These are phyloP conservation scores for Aplidium turbinatum DNA, from an alignment of 23 tunicate species.

Conservation along the genomic window DNA sequence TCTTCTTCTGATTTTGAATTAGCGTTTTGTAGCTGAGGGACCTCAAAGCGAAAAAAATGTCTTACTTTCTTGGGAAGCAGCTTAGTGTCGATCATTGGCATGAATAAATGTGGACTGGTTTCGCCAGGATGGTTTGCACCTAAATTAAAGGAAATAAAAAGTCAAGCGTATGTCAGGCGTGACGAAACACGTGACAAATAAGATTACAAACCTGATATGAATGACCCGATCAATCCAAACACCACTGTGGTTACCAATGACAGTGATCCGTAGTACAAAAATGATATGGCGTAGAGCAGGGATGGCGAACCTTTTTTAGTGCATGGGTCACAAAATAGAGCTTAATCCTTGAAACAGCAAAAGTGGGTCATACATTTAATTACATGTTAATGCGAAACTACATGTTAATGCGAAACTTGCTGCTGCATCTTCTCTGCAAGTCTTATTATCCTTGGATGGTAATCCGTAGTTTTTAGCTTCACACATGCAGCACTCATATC, in stretches of 20 bases:
- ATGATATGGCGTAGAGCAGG: constrained; percentile 37
- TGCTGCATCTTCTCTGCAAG: too few relatives aligned
- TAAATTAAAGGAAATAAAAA: not conserved
- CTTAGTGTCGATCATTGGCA: constrained; percentile 51
- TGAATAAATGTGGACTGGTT: constrained; percentile 40
- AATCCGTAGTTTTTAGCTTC: too few relatives aligned
- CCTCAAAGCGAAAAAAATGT: constrained; percentile 60
- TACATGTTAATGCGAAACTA: too few relatives aligned
- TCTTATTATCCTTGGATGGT: too few relatives aligned
- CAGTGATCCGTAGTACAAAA: constrained; percentile 33
- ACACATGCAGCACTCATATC: too few relatives aligned
- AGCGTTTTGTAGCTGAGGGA: constrained; percentile 34
- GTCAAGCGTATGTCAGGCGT: not conserved
- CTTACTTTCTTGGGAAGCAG: constrained; percentile 42
- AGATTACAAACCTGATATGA: constrained; percentile 50
- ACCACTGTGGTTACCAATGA: constrained; percentile 17
- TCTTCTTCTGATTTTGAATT: not conserved
- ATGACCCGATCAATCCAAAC: constrained; percentile 33
- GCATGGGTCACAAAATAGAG: too few relatives aligned
- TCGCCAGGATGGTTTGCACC: constrained; percentile 41
- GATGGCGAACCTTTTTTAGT: not conserved
- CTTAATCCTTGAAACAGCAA: too few relatives aligned
- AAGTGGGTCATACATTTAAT: too few relatives aligned
- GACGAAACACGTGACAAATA: not conserved
- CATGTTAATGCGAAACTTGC: too few relatives aligned